A percentile compares a stretch with the other conserved stretches of the same genome.
Evolutionary conservation across 2,113 vertebrate genomes (phyloP).

Genomic region (Cromileptes altivelis): DNA sequence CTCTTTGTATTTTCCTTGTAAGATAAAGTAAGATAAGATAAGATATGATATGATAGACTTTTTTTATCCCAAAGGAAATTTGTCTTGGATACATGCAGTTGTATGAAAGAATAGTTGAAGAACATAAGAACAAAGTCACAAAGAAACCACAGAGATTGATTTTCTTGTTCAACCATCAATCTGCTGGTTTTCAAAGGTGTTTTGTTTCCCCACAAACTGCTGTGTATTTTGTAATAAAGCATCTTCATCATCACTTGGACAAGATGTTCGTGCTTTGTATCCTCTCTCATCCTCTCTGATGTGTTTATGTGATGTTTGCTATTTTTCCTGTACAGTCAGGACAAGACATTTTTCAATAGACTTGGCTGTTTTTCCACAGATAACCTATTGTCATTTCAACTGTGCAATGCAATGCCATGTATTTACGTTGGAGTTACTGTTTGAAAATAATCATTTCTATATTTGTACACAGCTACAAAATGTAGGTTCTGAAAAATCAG

Average conservation of each 20-base stretch:
- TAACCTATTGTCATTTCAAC: not conserved
- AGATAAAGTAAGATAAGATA: no score
- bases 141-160: not conserved
- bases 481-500: not conserved
- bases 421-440: not conserved
- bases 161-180: not conserved
- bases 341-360: no score
- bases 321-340: not conserved
- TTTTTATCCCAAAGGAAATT: no score
- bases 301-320: not conserved
- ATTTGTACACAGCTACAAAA: not conserved
- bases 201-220: no score
- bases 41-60: no score
- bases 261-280: not conserved
- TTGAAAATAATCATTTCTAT: not conserved
- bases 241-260: not conserved
- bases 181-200: not conserved
- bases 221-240: not conserved
- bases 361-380: not conserved
- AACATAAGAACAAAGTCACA: conserved; percentile 1
- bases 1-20: not conserved
- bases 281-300: not conserved
- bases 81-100: no score
- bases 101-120: not conserved
- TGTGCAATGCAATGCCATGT: not conserved